A percentile compares a stretch with the other conserved stretches of the same genome.
Conservation (phyloP, 2,888 invertebrate species). For the Ophion ellenae region DNA sequence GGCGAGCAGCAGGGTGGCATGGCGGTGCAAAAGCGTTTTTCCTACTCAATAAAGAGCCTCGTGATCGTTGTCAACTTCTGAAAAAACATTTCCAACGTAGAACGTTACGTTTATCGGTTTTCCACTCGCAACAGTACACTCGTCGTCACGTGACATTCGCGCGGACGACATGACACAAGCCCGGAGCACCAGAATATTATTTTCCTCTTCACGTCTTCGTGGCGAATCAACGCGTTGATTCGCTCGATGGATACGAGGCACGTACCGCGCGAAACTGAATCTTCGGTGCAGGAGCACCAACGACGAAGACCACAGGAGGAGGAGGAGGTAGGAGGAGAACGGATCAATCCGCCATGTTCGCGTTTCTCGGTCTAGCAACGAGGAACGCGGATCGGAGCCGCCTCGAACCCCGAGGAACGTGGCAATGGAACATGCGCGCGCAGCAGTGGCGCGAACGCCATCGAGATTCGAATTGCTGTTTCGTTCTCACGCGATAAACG, state of each 20-base stretch:
- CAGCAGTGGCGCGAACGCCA: slow-evolving; percentile 42
- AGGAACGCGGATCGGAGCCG: slow-evolving; percentile 44
- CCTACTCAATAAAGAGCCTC: slow-evolving; percentile 25
- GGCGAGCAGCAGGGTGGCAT: slow-evolving; percentile 36
- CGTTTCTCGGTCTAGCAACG: slow-evolving; percentile 40
- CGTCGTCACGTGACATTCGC: slow-evolving; percentile 24
- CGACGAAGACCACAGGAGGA: not conserved
- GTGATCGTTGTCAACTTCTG: slow-evolving; percentile 16
- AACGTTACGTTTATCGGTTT: slow-evolving; percentile 1
- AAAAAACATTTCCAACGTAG: not conserved
- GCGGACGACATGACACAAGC: not conserved
- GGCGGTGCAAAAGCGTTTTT: not conserved
- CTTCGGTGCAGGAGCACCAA: not conserved
- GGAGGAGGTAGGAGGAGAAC: slow-evolving; percentile 60
- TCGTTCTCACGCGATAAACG: not conserved
- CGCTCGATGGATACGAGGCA: slow-evolving; percentile 30
- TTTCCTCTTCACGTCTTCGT: not conserved
- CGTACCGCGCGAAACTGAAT: slow-evolving; percentile 57
- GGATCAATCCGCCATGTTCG: slow-evolving; percentile 75
- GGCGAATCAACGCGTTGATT: not conserved
- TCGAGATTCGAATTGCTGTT: slow-evolving; percentile 24
- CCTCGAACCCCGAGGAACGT: slow-evolving; percentile 48
- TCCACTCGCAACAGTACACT: not conserved
- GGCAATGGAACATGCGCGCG: slow-evolving; percentile 46
- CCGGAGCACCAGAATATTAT: slow-evolving; percentile 31